Evolutionary conservation across 2,888 invertebrate genomes (phyloP), one percentile per base, ranked within the genome.

Genomic region (Neoaliturus tenellus): DNA sequence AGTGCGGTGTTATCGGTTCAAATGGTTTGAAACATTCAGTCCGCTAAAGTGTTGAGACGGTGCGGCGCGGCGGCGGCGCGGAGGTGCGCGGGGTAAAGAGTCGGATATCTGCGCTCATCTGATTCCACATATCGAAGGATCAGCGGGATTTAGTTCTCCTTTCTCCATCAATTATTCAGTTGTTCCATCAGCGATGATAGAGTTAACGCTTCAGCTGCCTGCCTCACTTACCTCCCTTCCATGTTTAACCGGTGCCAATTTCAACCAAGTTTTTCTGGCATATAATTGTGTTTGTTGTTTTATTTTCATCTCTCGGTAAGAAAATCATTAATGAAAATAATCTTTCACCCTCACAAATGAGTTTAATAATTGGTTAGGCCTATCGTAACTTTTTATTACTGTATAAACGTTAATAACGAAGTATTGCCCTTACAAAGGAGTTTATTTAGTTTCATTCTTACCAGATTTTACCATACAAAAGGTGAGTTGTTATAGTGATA

Each of bases 151-250:
- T 75, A 75, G 28, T 44, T 75, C 44, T 28, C 75, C 75, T 41
- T n/a, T 41, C 75, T 39, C 3, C n/a, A 75, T 75, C 35, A 48
- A 75, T 75, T 41, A 75, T 75, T 75, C 75, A 75, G 48, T 41
- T 48, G 44, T 75, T 75, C 75, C 75, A 75, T 48, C 75, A 75
- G 75, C 28, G 75, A 75, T 48, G 75, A 75, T 75, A 8, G 75
- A 41, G 75, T 75, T 75, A 75, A 75, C 44, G 48, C 44, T 12
- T 12, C 6, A 44, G 44, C 75, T 67, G 71, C 41, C 71, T 71
- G 20, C n/a, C 5, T 39, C 41, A 41, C 41, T 75, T 28, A 75
- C 44, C 75, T n/a, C 23, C 28, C 35, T 35, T 28, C 62, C 17
- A 12, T 62, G 62, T 62, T 62, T 28, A 62, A 62, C 28, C 14